Base-by-base conservation (phyloP, 2,888 invertebrate genomes). In the Yponomeuta sedellus region DNA sequence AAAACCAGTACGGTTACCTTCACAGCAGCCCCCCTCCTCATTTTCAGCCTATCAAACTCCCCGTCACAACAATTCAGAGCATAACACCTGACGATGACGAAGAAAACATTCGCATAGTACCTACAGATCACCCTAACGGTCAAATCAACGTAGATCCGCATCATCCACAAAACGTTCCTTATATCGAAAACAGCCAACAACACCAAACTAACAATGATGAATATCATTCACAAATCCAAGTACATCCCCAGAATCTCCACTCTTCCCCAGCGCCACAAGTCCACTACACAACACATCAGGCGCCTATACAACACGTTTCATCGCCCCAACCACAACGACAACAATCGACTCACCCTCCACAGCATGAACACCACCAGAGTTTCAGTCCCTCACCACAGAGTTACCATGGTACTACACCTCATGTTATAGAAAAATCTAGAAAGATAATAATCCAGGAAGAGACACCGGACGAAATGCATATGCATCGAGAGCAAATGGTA, bases 361-460 rank as follows among this genome's bases (percentile, higher is more conserved):
- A 34, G 19, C 62, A 34, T n/a, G 19, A 62, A 19, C 62, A 62
- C n/a, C 39, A 59, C 59, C 44, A 52, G 22, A 59, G 19, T 25
- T 25, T 12, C 11, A 52, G 16, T 16, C 44, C 44, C 59, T 12
- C 59, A 12, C 20, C 72, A 74, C 64, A 68, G 75, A 61, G 11
- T 10, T 20, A 59, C 19, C 12, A 28, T 52, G 68, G 68, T 22
- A 73, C 78, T 25, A 71, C 74, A 40, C 76, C 79, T 1, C 76
- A 79, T 57, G 69, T 83, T 28, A 78, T 78, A n/a, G 89, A 87
- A 71, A 85, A 87, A 73, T 78, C 83, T 0, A 85, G 86, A 73
- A 80, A 76, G 22, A 77, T 87, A 28, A 82, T 85, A 65, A 82
- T 86, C 56, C 79, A 86, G 68, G 84, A 78, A 61, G 86, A 88